phyloP scores from a whole-genome alignment of 2,888 invertebrate genomes.

The Aromia moschata region DNA sequence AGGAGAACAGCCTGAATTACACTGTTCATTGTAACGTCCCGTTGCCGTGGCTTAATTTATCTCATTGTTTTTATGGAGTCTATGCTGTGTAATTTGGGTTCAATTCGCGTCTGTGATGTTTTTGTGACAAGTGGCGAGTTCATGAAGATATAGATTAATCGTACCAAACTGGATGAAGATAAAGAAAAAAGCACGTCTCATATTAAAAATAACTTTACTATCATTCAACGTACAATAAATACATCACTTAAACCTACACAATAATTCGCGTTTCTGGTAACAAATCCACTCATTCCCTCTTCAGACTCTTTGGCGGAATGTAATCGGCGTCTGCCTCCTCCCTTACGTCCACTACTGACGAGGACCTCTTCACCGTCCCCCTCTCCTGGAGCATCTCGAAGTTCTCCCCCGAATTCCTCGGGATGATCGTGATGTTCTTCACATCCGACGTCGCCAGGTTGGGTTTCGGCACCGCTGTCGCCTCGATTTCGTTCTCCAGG shows the following conservation, averaged over 20 bases:
- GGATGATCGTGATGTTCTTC: constrained; percentile 36
- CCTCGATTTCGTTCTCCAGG: constrained; percentile 58
- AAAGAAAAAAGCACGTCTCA: too few relatives aligned
- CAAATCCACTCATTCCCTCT: constrained; percentile 24
- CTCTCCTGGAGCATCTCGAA: constrained; percentile 6
- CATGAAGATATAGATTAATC: too few relatives aligned
- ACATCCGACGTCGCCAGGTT: constrained; percentile 39
- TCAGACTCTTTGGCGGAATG: constrained; percentile 49
- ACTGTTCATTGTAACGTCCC: too few relatives aligned
- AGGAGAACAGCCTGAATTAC: too few relatives aligned
- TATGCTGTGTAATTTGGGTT: too few relatives aligned
- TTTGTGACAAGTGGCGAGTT: too few relatives aligned
- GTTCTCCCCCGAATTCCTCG: constrained; percentile 26
- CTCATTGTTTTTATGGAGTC: too few relatives aligned
- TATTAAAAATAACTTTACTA: too few relatives aligned
- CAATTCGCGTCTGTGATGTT: too few relatives aligned
- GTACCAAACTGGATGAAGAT: too few relatives aligned
- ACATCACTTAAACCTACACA: neutral
- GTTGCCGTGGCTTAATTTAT: too few relatives aligned
- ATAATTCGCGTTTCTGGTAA: neutral
- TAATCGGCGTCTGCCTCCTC: constrained; percentile 50
- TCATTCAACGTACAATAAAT: too few relatives aligned
- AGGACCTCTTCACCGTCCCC: constrained; percentile 18
- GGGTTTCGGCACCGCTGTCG: constrained; percentile 54
- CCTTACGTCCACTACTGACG: constrained; percentile 20